Percentiles rank a stretch among this genome's conserved stretches.
phyloP scores from a whole-genome alignment of 2,888 invertebrate genomes.

The Leptopterna dolabrata region DNA sequence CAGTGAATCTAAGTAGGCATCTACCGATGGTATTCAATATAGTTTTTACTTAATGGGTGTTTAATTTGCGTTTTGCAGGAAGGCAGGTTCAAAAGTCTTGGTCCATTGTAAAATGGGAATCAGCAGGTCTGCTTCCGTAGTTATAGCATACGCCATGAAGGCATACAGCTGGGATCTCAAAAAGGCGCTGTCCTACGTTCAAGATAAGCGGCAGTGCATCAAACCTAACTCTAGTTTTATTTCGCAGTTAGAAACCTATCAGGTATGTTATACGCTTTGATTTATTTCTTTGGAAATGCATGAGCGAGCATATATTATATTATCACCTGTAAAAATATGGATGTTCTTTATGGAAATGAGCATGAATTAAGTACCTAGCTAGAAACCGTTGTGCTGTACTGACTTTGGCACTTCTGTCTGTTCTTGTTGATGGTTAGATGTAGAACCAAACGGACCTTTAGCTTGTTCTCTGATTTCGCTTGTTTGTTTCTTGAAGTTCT shows the following conservation, averaged over 20 bases:
- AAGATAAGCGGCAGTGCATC: slow-evolving; percentile 90
- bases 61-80: slow-evolving; percentile 68
- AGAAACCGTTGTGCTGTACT: background rate
- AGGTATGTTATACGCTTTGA: slow-evolving; percentile 63
- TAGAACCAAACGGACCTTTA: too few species aligned
- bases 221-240: slow-evolving; percentile 97
- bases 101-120: slow-evolving; percentile 99
- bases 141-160: slow-evolving; percentile 98
- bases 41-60: background rate
- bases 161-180: slow-evolving; percentile 94
- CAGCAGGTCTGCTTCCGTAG: slow-evolving; percentile 96
- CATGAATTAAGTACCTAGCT: too few species aligned
- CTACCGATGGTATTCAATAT: too few species aligned
- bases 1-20: too few species aligned
- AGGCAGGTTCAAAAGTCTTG: slow-evolving; percentile 91
- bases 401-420: too few species aligned
- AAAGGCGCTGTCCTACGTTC: slow-evolving; percentile 89
- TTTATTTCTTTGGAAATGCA: too few species aligned
- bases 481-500: too few species aligned
- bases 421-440: too few species aligned
- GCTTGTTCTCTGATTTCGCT: too few species aligned
- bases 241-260: slow-evolving; percentile 92
- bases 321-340: background rate
- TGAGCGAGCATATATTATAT: too few species aligned
- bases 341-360: background rate